Evolutionary conservation across 1,140 invertebrate genomes (phyloP).

Genomic region (Eueides isabella): DNA sequence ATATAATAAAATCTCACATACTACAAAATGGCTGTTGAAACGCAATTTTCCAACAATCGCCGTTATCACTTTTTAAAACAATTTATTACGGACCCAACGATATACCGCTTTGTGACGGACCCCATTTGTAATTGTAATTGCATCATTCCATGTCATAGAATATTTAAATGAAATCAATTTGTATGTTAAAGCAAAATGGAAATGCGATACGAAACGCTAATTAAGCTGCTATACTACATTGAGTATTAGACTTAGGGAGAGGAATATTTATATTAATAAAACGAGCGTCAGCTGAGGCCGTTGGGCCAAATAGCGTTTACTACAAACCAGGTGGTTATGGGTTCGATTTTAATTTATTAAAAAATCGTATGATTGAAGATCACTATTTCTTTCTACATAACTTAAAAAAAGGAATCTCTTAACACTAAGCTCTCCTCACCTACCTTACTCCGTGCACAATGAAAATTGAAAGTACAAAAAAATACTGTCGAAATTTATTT

Average conservation of each 20-base stretch:
- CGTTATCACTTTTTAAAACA: slow-evolving; percentile 6
- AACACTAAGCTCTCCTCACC: no score
- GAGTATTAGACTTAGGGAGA: not conserved
- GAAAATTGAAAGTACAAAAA: no score
- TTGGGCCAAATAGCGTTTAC: not conserved
- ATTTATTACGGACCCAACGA: slow-evolving; percentile 9
- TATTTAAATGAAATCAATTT: slow-evolving; percentile 21
- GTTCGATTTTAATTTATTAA: not conserved
- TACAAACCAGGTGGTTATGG: not conserved
- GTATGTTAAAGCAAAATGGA: slow-evolving; percentile 18
- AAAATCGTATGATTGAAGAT: no score
- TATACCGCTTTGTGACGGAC: slow-evolving; percentile 5
- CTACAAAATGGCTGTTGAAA: not conserved
- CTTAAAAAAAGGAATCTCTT: no score
- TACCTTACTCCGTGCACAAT: no score
- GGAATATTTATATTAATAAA: not conserved
- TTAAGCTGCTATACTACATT: slow-evolving; percentile 9
- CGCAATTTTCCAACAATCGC: not conserved
- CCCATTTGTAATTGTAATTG: slow-evolving; percentile 16
- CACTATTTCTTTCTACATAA: no score
- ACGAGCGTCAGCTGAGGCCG: no score
- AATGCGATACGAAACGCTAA: slow-evolving; percentile 18
- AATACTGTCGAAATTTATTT: no score
- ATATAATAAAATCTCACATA: not conserved
- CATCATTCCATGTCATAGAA: slow-evolving; percentile 21